Evolutionary conservation across 2,113 vertebrate genomes (phyloP).

Genomic region (Scytalopus superciliaris): DNA sequence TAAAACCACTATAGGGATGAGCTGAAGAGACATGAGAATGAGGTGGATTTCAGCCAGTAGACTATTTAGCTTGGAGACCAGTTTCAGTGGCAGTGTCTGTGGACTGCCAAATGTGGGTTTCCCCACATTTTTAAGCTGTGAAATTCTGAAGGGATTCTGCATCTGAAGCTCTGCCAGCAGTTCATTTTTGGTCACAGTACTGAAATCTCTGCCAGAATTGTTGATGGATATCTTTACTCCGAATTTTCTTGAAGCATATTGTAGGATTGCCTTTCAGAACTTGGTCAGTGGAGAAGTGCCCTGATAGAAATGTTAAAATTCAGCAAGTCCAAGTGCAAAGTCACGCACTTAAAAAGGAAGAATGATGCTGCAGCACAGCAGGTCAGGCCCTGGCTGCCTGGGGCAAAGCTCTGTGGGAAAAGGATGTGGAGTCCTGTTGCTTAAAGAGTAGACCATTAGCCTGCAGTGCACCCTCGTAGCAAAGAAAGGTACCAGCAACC

Average conservation of each 20-base stretch:
- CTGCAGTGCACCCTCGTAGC: background rate
- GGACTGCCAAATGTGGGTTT: background rate
- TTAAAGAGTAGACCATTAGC: background rate
- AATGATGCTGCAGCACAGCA: background rate
- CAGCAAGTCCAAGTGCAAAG: background rate
- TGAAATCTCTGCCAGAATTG: background rate
- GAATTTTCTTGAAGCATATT: background rate
- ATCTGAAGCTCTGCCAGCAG: background rate
- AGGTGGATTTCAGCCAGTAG: background rate
- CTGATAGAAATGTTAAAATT: background rate
- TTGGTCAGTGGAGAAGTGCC: background rate
- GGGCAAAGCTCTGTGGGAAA: background rate
- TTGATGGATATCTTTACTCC: background rate
- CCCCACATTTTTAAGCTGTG: background rate
- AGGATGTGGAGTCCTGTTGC: background rate
- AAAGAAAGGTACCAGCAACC: background rate
- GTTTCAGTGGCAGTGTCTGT: background rate
- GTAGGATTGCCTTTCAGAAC: background rate
- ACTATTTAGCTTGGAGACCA: background rate
- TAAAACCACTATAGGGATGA: slow-evolving; percentile 78
- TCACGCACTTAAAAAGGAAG: background rate
- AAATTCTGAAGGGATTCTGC: background rate
- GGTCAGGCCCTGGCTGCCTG: background rate
- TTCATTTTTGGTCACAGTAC: background rate
- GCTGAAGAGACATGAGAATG: background rate